Evolutionary conservation across 2,797 vertebrate genomes (phyloP), one percentile per base, ranked within the genome.

Genomic region (Bryconaethiops microstoma): DNA sequence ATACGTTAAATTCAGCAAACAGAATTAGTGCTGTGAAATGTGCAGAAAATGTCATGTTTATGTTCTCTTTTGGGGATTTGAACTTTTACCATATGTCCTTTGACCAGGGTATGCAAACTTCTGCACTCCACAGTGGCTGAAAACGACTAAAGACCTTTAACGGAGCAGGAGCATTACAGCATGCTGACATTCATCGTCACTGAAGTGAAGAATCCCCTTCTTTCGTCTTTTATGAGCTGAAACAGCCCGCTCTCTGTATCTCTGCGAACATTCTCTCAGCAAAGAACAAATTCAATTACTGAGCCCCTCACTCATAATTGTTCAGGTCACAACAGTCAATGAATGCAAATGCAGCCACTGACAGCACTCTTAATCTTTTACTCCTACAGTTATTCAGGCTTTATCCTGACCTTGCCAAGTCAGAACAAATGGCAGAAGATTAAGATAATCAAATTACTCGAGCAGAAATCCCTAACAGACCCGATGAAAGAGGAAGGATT

Each of bases 271-370:
- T 69, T 74, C 21, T 64, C 63, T 77, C 71, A 74, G 4, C 25
- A 62, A 72, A 35, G 40, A 74, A 39, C 25, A 81, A 78, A 60
- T 77, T 77, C 4, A 82, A 74, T 80, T 85, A 82, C 57, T 21
- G 21, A 82, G 75, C 50, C 57, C 57, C 80, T 85, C 64, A 70
- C 63, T 80, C 59, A 80, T 82, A 85, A 82, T 75, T 85, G 77
- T 65, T 77, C 42, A 6, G 63, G 74, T 82, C 74, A 85, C 69
- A 59, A 64, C 25, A 80, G 40, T 29, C 57, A 16, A 40, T 82
- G 70, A 82, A 82, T 80, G 40, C 25, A 80, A 82, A 85, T 71
- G n/a, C 13, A 70, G 74, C 48, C 57, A 42, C 17, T 55, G 74
- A 67, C 72, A 70, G n/a, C 48, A 52, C 48, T 76, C 39, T 29